Conservation (phyloP, 2,888 invertebrate genomes). For the Drosophila pseudotakahashii region DNA sequence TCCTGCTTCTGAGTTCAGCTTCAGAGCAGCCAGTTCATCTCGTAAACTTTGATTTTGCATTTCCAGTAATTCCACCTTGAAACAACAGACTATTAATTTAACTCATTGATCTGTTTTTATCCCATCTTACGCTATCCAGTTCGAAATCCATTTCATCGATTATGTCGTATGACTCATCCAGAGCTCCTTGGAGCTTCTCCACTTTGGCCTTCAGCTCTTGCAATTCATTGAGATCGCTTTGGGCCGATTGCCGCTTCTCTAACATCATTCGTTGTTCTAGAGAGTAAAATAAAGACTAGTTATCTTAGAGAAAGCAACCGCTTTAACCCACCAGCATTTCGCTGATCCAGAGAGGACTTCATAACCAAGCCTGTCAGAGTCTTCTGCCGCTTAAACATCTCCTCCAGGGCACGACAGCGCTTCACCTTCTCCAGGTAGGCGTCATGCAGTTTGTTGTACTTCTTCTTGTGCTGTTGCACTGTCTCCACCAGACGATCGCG, state of each 20-base stretch:
- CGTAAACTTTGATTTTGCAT: conserved; percentile 79
- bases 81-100: fast-evolving
- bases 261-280: conserved; percentile 63
- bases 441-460: conserved; percentile 80
- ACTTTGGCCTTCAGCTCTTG: conserved; percentile 54
- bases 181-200: conserved; percentile 66
- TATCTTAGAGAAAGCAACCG: background rate
- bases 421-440: conserved; percentile 79
- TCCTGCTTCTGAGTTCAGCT: conserved; percentile 38
- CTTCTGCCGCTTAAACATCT: conserved; percentile 80
- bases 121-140: conserved; percentile 79
- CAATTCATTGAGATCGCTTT: conserved; percentile 38
- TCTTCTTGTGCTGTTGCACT: conserved; percentile 76
- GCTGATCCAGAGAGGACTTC: conserved; percentile 77
- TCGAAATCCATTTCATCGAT: conserved; percentile 83
- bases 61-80: conserved; percentile 80
- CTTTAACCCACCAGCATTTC: conserved; percentile 44
- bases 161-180: conserved; percentile 81
- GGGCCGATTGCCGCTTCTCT: conserved; percentile 52
- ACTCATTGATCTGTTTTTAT: fast-evolving
- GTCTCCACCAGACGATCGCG: conserved; percentile 77
- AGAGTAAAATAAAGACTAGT: background rate
- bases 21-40: conserved; percentile 69
- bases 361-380: conserved; percentile 80
- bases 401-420: conserved; percentile 79